Evolutionary conservation across 2,797 vertebrate genomes (phyloP).

Genomic region (Loris lydekkerianus): DNA sequence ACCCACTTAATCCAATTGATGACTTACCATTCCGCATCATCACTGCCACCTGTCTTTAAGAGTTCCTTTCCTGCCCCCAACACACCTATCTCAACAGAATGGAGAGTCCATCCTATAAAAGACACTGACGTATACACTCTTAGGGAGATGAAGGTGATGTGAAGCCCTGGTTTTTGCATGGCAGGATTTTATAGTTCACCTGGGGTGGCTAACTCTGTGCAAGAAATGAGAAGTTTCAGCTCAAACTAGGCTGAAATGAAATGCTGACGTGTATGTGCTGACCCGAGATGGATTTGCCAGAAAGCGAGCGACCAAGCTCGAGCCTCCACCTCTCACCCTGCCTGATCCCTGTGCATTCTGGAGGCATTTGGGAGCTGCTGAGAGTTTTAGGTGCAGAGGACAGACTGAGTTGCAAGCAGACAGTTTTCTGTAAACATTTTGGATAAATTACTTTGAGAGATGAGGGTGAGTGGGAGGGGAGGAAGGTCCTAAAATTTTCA

Average conservation of each 20-base stretch:
- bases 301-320: neutral
- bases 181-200: neutral
- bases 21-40: conserved; percentile 44
- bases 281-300: neutral
- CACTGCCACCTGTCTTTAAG: conserved; percentile 62
- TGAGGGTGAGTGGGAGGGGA: neutral
- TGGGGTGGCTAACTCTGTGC: neutral
- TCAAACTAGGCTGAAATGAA: neutral
- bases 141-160: neutral
- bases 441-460: neutral
- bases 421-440: neutral
- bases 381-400: neutral
- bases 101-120: neutral
- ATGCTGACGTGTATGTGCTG: neutral
- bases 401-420: neutral
- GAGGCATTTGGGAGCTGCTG: neutral
- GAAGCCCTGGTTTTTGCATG: neutral
- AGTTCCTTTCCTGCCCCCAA: neutral
- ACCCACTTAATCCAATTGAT: conserved; percentile 53
- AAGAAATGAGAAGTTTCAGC: neutral
- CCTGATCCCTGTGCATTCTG: neutral
- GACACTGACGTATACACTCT: neutral
- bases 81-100: neutral
- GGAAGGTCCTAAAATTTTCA: neutral
- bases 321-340: neutral